Evolutionary conservation across 2,888 invertebrate species (phyloP), one percentile per base, ranked within the genome.

Genomic region (Synergus itoensis): DNA sequence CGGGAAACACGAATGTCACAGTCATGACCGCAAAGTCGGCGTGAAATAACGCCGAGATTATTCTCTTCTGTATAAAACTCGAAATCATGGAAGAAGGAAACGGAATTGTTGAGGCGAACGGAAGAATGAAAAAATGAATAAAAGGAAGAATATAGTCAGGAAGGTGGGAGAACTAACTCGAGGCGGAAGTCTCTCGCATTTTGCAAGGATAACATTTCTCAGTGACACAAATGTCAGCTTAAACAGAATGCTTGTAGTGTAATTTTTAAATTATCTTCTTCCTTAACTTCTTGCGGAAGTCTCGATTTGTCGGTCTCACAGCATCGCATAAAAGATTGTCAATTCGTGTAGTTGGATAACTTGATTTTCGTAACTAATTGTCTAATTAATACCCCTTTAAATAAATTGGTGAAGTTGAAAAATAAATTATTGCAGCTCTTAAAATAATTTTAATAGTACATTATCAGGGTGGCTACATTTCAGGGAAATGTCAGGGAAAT

Each of bases 221-320:
- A 69, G 69, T 69, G 69, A 48, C 48, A 69, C 48, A 69, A 69
- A 69, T 28, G 48, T 69, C 69, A 69, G 45, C 36, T 45, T 69
- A 16, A 28, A 48, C 69, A 45, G 45, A 69, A 69, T 69, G 69
- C 21, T 45, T 48, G 48, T 48, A 69, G 28, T 21, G n/a, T 67
- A 21, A 48, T 69, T 69, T 69, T 28, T 28, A 28, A 67, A 43
- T 41, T 67, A 67, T 67, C 11, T 43, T 7, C 67, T 43, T 12
- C 11, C 21, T 45, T 43, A 43, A 67, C 45, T n/a, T 40, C 45
- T 43, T 67, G 21, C 67, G 67, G 67, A 67, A 45, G 21, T 43
- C 12, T 11, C 67, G 21, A 43, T 45, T 67, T 67, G 67, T 14
- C 21, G 43, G 45, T 14, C 14, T 18, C 21, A 14, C 43, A 45